These are phyloP conservation scores for Noctilio leporinus DNA, from an alignment of 2,113 vertebrate species.

Conservation along the genomic window DNA sequence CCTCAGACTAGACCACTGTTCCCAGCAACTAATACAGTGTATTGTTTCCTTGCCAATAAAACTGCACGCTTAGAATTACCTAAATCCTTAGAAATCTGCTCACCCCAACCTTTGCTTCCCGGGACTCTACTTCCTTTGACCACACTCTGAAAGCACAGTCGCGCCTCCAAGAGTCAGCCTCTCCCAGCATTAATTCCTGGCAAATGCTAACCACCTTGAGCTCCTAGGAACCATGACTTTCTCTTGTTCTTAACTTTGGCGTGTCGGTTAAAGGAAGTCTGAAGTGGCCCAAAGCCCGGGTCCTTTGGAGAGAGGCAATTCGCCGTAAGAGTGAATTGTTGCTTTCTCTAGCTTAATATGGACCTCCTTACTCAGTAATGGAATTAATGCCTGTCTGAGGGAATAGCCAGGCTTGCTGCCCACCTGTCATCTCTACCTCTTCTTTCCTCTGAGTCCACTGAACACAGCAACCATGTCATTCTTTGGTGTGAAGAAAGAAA, in stretches of 20 bases:
- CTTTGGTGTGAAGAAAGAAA: background rate
- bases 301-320: background rate
- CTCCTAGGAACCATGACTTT: background rate
- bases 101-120: background rate
- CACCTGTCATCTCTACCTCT: background rate
- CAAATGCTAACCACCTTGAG: background rate
- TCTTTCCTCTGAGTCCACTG: background rate
- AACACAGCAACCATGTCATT: background rate
- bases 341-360: fast-evolving
- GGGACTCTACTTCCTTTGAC: background rate
- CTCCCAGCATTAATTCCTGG: background rate
- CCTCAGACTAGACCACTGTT: background rate
- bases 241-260: background rate
- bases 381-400: background rate
- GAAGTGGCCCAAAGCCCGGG: background rate
- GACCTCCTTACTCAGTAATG: fast-evolving
- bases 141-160: background rate
- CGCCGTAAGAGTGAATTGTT: background rate
- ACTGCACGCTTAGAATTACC: background rate
- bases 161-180: background rate
- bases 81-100: background rate
- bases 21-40: background rate
- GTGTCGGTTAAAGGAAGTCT: background rate
- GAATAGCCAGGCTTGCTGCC: background rate
- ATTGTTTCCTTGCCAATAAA: background rate